A percentile compares a stretch with the other conserved stretches of the same genome.
These are phyloP conservation scores for Percopsis transmontana DNA, from an alignment of 2,113 vertebrate genomes.

Conservation along the genomic window DNA sequence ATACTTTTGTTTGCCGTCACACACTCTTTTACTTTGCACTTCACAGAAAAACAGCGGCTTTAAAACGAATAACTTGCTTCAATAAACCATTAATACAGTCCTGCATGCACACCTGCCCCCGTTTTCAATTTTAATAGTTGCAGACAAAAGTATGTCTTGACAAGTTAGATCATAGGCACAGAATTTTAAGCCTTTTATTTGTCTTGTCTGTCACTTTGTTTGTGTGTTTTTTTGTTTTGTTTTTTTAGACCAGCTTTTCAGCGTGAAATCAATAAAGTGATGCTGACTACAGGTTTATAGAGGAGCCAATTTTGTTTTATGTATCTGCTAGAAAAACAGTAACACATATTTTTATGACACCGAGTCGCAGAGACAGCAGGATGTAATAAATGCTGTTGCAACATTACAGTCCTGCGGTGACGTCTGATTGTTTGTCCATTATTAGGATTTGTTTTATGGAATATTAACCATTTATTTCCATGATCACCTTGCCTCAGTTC, in stretches of 20 bases:
- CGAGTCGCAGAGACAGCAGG: background rate
- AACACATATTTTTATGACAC: background rate
- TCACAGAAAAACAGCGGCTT: constrained; percentile 9
- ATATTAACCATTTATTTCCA: constrained; percentile 11
- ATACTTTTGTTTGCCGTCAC: constrained; percentile 5
- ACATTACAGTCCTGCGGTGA: background rate
- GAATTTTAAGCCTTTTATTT: constrained; percentile 2
- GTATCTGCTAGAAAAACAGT: background rate
- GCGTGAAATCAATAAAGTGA: constrained; percentile 14
- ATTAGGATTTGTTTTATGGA: too few species aligned
- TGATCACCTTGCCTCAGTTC: constrained; percentile 10
- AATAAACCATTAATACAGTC: constrained; percentile 6
- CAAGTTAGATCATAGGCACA: background rate
- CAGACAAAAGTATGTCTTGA: constrained; percentile 9
- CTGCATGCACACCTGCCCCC: background rate
- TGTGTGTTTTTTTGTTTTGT: background rate
- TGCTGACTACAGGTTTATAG: constrained; percentile 24
- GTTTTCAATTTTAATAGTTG: constrained; percentile 1
- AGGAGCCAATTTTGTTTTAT: constrained; percentile 9
- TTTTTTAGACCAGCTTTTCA: background rate
- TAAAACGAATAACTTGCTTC: constrained; percentile 4
- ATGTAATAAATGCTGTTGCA: background rate
- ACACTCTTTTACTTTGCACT: constrained; percentile 13
- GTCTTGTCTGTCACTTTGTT: constrained; percentile 22
- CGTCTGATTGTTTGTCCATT: background rate